Conservation (phyloP, 2,888 invertebrate genomes). For the Drosophila pseudotalamancana region DNA sequence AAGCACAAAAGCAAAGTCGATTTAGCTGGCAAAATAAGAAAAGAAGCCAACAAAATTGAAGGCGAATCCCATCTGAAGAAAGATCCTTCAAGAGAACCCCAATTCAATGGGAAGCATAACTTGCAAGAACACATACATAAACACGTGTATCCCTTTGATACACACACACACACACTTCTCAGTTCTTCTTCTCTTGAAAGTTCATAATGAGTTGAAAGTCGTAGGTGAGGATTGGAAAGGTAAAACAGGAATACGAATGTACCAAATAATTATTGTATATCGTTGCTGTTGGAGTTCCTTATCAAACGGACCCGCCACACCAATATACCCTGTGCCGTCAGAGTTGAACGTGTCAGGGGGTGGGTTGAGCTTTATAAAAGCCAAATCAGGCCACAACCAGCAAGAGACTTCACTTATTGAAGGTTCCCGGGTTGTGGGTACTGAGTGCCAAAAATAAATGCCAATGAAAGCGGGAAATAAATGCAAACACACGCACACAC, state of each 20-base stretch:
- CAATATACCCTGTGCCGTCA: not conserved
- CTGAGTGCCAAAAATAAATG: slow-evolving; percentile 66
- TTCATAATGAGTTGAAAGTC: too few relatives aligned
- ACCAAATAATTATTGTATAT: not conserved
- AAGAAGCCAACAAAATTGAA: slow-evolving; percentile 60
- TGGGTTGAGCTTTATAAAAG: slow-evolving; percentile 33
- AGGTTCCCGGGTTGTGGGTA: slow-evolving; percentile 6
- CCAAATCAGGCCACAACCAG: slow-evolving; percentile 45
- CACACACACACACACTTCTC: too few relatives aligned
- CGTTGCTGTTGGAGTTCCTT: not conserved
- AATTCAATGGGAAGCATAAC: slow-evolving; percentile 10
- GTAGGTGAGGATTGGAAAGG: not conserved
- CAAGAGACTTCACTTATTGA: slow-evolving; percentile 41
- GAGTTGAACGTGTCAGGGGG: not conserved
- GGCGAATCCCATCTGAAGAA: slow-evolving; percentile 22
- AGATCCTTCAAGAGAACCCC: not conserved
- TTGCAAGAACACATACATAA: slow-evolving; percentile 19
- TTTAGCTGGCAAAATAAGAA: slow-evolving; percentile 73
- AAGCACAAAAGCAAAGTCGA: slow-evolving; percentile 72
- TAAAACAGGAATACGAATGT: not conserved
- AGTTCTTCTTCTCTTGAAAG: too few relatives aligned
- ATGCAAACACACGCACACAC: slow-evolving; percentile 55
- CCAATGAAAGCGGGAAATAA: slow-evolving; percentile 77
- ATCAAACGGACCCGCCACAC: not conserved
- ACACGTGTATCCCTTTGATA: not conserved